Percentiles rank a stretch among this genome's conserved stretches.
Conservation (phyloP, 2,888 invertebrate species). For the Cosmia trapezina region DNA sequence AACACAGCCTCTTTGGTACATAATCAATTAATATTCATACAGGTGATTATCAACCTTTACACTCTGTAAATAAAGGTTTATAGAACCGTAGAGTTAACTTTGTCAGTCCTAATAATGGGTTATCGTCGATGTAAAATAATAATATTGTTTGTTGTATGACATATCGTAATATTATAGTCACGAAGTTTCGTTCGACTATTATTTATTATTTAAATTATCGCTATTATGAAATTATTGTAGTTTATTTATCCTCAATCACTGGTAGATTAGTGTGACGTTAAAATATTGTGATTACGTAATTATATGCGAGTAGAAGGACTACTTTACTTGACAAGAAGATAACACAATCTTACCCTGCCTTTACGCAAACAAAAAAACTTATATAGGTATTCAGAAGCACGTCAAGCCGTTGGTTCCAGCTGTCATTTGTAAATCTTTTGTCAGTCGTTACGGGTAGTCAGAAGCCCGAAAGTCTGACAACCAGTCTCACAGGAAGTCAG, state of each 20-base stretch:
- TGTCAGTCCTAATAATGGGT: conserved; percentile 48
- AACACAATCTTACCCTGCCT: conserved; percentile 11
- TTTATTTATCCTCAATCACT: conserved; percentile 43
- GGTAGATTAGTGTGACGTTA: conserved; percentile 19
- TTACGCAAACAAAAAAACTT: not conserved
- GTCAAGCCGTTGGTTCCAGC: too few relatives aligned
- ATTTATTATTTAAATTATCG: conserved; percentile 59
- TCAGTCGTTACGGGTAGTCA: not conserved
- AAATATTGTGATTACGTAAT: conserved; percentile 27
- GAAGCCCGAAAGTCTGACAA: not conserved
- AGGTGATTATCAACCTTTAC: not conserved
- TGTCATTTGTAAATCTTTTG: too few relatives aligned
- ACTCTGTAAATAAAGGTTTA: accelerated
- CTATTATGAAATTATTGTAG: conserved; percentile 49
- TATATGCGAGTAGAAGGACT: not conserved
- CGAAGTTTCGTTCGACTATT: conserved; percentile 46
- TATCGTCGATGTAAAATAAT: conserved; percentile 48
- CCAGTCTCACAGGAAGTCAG: too few relatives aligned
- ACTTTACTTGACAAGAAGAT: conserved; percentile 2
- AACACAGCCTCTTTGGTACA: conserved; percentile 44
- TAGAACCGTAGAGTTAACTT: not conserved
- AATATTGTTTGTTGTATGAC: conserved; percentile 59
- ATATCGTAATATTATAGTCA: conserved; percentile 58
- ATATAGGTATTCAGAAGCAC: too few relatives aligned
- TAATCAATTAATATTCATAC: not conserved